Evolutionary conservation across 37 sponge, comb jelly and placozoan species (phyloP), one percentile per base, ranked within the genome.

Genomic region (Axinella damicornis): DNA sequence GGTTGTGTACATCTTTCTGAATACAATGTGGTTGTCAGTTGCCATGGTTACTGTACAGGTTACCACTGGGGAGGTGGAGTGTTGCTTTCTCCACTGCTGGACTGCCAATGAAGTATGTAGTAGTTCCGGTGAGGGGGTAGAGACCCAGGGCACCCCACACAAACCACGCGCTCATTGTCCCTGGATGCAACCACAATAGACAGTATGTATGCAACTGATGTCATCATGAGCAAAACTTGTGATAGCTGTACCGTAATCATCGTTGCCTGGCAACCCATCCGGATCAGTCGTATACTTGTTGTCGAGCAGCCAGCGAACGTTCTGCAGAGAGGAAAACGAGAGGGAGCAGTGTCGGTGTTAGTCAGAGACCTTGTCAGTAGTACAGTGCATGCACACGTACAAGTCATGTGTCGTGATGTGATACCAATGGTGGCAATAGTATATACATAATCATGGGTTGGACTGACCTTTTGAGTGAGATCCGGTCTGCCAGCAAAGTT

Each of bases 151-250:
- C 55, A 57, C 76, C 55, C 89, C 89, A 88, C 46, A 88, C 77
- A 61, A 37, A 88, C 89, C 89, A 88, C 11, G 89, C 78, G 82
- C 89, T 88, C 83, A 88, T 53, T 25, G 89, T 88, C 14, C 85
- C 85, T 85, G 60, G n/a, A n/a, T n/a, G n/a, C n/a, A n/a, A n/a
- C n/a, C n/a, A n/a, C n/a, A n/a, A n/a, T n/a, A n/a, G n/a, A n/a
- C n/a, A n/a, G n/a, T n/a, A n/a, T n/a, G n/a, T n/a, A n/a, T n/a
- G n/a, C n/a, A n/a, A n/a, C n/a, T n/a, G n/a, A n/a, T n/a, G n/a
- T n/a, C n/a, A n/a, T n/a, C n/a, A n/a, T n/a, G n/a, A n/a, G n/a
- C n/a, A n/a, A n/a, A n/a, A n/a, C n/a, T n/a, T n/a, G n/a, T n/a
- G n/a, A n/a, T n/a, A n/a, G 6, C 18, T 39, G n/a, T 39, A 85